phyloP scores from a whole-genome alignment of 1,140 invertebrate species.

The Fopius arisanus region DNA sequence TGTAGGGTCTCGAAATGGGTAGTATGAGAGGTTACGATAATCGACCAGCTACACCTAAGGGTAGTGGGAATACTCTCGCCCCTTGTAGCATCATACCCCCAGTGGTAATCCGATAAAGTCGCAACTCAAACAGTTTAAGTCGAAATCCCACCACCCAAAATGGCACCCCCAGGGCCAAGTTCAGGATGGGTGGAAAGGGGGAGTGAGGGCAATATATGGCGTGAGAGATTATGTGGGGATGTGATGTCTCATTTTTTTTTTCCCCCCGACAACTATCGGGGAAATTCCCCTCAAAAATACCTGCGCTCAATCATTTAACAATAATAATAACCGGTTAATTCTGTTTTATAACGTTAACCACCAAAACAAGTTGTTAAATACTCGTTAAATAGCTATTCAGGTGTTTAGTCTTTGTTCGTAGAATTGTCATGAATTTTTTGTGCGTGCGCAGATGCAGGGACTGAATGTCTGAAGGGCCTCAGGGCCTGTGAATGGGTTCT shows the following conservation, averaged over 20 bases:
- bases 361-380: no score
- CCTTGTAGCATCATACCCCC: neutral
- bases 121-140: constrained; percentile 61
- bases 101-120: constrained; percentile 56
- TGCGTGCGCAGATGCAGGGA: neutral
- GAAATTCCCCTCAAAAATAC: no score
- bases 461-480: neutral
- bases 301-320: no score
- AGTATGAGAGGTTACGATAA: constrained; percentile 7
- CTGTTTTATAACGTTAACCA: no score
- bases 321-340: no score
- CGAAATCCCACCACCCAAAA: constrained; percentile 32
- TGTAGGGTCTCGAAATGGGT: neutral
- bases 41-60: neutral
- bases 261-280: neutral
- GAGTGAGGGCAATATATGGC: neutral
- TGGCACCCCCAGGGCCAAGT: constrained; percentile 34
- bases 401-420: no score
- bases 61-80: neutral
- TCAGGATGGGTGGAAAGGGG: neutral
- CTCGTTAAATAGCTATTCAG: no score
- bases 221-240: neutral
- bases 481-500: neutral
- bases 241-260: neutral
- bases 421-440: no score